A percentile compares a stretch with the other conserved stretches of the same genome.
These are phyloP conservation scores for Tipula confusa DNA, from an alignment of 2,888 invertebrate genomes.

Conservation along the genomic window DNA sequence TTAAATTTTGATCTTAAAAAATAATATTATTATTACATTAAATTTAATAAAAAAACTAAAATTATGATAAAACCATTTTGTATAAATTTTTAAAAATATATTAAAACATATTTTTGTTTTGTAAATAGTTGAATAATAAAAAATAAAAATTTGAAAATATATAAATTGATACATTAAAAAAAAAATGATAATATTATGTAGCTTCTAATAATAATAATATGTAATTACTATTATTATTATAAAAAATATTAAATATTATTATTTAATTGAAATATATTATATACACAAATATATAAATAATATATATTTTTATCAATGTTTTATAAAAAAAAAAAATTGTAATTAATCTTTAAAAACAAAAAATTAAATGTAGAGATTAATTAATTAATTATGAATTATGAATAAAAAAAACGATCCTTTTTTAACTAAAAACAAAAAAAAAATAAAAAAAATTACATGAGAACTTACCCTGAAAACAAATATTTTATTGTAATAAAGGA, in stretches of 20 bases:
- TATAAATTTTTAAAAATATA: neutral
- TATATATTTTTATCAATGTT: slow-evolving; percentile 25
- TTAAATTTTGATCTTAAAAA: neutral
- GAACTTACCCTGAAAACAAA: neutral
- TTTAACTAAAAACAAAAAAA: neutral
- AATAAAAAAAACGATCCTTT: neutral
- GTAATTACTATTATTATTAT: neutral
- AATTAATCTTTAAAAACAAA: neutral
- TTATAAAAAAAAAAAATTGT: slow-evolving; percentile 4
- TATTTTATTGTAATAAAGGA: neutral
- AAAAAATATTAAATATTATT: neutral
- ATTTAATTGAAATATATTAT: neutral
- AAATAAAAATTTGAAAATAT: neutral
- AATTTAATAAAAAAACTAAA: neutral
- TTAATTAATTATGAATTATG: neutral
- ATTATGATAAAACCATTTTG: neutral
- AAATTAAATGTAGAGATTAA: neutral
- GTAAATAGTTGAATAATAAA: neutral
- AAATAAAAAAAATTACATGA: neutral
- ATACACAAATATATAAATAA: neutral
- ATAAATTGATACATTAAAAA: neutral
- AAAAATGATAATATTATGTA: neutral
- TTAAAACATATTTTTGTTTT: neutral
- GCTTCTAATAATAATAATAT: neutral
- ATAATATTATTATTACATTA: neutral